Conservation (phyloP, 2,888 invertebrate species). For the Volucella inanis region DNA sequence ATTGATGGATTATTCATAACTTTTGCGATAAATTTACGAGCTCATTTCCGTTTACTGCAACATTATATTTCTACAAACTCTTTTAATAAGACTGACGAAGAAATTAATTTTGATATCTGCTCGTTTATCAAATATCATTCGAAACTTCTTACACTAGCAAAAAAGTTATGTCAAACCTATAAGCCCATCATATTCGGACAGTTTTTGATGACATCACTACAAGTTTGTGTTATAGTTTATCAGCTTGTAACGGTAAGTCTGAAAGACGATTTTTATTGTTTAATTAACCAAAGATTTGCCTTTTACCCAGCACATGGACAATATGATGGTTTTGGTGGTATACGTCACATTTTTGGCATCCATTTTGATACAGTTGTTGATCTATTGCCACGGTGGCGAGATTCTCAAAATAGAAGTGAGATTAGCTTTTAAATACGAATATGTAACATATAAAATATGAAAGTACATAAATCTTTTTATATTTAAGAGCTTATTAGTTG, state of each 20-base stretch:
- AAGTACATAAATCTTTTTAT: not conserved
- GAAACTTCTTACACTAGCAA: constrained; percentile 76
- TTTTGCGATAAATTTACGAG: constrained; percentile 79
- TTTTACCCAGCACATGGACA: constrained; percentile 77
- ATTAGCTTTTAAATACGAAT: too few species aligned
- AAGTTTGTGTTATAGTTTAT: constrained; percentile 81
- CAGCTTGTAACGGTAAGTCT: constrained; percentile 79
- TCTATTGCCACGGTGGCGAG: constrained; percentile 82
- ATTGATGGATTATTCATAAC: constrained; percentile 80
- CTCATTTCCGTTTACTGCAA: constrained; percentile 79
- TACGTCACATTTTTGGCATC: constrained; percentile 79
- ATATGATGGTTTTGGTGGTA: constrained; percentile 77
- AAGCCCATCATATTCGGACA: constrained; percentile 81
- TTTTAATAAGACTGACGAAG: constrained; percentile 59
- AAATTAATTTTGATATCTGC: constrained; percentile 73
- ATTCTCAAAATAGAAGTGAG: constrained; percentile 80
- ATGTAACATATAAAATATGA: not conserved
- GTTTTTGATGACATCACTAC: constrained; percentile 81
- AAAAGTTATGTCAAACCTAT: constrained; percentile 77
- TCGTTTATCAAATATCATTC: constrained; percentile 78
- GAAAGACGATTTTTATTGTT: not conserved
- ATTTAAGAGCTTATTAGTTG: constrained; percentile 79
- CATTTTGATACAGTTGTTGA: constrained; percentile 80
- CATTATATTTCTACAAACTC: constrained; percentile 70
- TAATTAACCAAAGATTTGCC: not conserved